Base-by-base conservation (phyloP, 2,888 invertebrate genomes). In the Calameuta pallipes region DNA sequence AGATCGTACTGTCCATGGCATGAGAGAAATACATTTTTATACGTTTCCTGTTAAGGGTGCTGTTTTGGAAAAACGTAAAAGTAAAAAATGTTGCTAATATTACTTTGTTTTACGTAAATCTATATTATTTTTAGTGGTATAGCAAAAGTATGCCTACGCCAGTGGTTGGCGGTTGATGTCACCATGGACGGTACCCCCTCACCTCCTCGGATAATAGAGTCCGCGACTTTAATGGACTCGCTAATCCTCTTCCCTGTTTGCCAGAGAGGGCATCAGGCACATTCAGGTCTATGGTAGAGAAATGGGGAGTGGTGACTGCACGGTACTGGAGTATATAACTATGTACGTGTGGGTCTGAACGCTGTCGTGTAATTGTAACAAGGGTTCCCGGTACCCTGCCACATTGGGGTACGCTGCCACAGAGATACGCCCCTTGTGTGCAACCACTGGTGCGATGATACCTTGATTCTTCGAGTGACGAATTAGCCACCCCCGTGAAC, bases 171-270 rank as follows among this genome's bases (percentile, higher is more conserved):
- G 89, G 90, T 91, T 90, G 90, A 91, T 91, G 91, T 91, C 91
- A 90, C 88, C 87, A 87, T 89, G 86, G 86, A 84, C 83, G 85
- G 85, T 87, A 88, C 88, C 88, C 90, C 85, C 41, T 41, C 15
- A 6, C 15, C 41, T 15, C 41, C 41, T 83, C 83, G 89, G 89
- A 91, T 91, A 91, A 91, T 91, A 91, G 91, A 91, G 91, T 90
- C 90, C 91, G 91, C 91, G 91, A 91, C 91, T 91, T 91, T 91
- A 91, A 91, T 91, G 91, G 91, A 91, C 91, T 91, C 89, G 90
- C 89, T 91, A 91, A 91, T 91, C 91, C 91, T 91, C 90, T 91
- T 91, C 87, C 85, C 89, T 86, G 90, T 90, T 91, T 90, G 91
- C 84, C 87, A 87, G 87, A 87, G 88, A 88, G 86, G 85, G 84